Base-by-base conservation (phyloP, 2,888 invertebrate genomes). In the Osmoderma eremita region DNA sequence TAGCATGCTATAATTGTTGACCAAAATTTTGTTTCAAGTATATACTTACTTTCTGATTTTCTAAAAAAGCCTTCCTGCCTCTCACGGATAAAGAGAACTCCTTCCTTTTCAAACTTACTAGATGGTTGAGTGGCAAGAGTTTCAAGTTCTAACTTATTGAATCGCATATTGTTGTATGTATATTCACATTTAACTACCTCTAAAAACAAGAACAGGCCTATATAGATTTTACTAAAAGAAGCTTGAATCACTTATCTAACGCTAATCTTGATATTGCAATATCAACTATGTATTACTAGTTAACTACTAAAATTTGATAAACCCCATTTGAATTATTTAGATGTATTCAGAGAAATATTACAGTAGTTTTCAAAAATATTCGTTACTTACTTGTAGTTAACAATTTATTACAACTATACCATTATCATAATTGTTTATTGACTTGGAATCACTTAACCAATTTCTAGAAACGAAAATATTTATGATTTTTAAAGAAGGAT, bases 21-120 rank as follows among this genome's bases (percentile, higher is more conserved):
- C 15, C 5, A 45, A 54, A 41, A 39, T 20, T 20, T 22, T 48
- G 36, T 38, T 48, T 39, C 50, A 51, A 53, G 45, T 38, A 45
- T 22, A 62, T 69, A 86, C 88, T 87, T 84, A 96, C 97, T 94
- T 88, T 96, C 96, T 72, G 92, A 88, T 81, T 93, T 89, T 73
- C 95, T 89, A 84, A 97, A 96, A 82, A 96, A 92, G 67, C 95
- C 92, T 80, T 97, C 97, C 78, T 94, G 94, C 71, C 92, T 89
- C 81, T 97, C 96, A 75, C 92, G 90, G 67, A 97, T 87, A 71
- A 91, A 89, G 69, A 97, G 85, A 71, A 93, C 88, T 66, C 97
- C 97, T 85, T 97, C 96, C 78, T 93, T 94, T 81, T 97, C 95
- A 81, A 95, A 96, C 82, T 91, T 92, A 75, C 92, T 91, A 8